These are phyloP conservation scores for Delia radicum DNA, from an alignment of 1,140 invertebrate species.

Conservation along the genomic window DNA sequence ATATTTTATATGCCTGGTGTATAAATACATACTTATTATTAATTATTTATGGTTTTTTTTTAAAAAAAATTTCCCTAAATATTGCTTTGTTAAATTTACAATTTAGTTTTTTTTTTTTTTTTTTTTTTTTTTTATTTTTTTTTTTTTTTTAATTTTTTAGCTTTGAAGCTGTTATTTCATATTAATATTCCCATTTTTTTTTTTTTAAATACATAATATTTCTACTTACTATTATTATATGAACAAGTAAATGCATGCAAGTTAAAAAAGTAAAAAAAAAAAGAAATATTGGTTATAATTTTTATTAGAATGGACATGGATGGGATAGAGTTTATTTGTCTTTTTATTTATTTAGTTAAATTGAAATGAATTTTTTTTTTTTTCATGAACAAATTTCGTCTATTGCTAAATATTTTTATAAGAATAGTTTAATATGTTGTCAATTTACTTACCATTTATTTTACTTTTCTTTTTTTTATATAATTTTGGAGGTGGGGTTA, in stretches of 20 bases:
- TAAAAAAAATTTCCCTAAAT: slow-evolving; percentile 20
- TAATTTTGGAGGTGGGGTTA: not conserved
- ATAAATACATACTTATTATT: not conserved
- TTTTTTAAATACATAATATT: not conserved
- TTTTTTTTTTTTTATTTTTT: not conserved
- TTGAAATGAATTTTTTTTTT: not conserved
- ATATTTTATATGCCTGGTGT: not conserved
- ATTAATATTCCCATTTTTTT: slow-evolving; percentile 11
- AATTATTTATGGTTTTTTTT: not conserved
- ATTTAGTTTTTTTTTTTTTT: not conserved
- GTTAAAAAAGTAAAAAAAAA: not conserved
- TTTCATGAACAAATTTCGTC: not conserved
- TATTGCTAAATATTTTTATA: not conserved
- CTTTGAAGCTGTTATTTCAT: not conserved
- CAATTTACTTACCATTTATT: slow-evolving; percentile 14
- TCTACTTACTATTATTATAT: not conserved
- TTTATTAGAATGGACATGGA: not conserved
- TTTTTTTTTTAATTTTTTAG: not conserved
- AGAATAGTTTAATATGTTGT: not conserved
- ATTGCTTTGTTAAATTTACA: slow-evolving; percentile 18
- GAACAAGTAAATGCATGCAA: slow-evolving; percentile 10
- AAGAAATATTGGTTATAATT: not conserved
- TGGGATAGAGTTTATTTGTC: not conserved
- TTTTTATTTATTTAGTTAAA: slow-evolving; percentile 2
- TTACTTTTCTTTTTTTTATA: not conserved